A percentile compares a stretch with the other conserved stretches of the same genome.
phyloP scores from a whole-genome alignment of 2,888 invertebrate genomes.

The Orthosia gothica region DNA sequence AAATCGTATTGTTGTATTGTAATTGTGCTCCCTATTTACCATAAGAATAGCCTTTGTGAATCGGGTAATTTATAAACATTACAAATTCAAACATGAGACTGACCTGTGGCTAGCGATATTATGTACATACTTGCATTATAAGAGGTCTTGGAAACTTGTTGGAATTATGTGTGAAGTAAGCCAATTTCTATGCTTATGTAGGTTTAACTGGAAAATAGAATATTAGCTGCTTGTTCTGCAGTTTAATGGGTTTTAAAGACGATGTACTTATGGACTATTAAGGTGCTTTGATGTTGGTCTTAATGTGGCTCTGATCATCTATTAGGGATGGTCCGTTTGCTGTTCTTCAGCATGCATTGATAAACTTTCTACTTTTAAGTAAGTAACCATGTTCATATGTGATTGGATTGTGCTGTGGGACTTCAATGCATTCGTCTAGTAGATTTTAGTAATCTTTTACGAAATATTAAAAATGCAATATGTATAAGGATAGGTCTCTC shows the following conservation, averaged over 20 bases:
- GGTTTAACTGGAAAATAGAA: constrained; percentile 50
- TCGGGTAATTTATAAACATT: constrained; percentile 69
- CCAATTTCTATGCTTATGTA: constrained; percentile 63
- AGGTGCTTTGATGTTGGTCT: constrained; percentile 5
- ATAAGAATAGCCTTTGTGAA: constrained; percentile 68
- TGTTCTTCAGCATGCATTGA: background rate
- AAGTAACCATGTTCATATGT: background rate
- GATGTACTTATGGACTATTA: constrained; percentile 36
- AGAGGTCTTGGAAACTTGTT: constrained; percentile 55
- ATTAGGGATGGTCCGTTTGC: constrained; percentile 3
- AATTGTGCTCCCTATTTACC: constrained; percentile 63
- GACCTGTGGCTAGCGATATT: constrained; percentile 59
- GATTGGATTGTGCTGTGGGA: background rate
- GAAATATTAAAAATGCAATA: background rate
- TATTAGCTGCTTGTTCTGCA: constrained; percentile 53
- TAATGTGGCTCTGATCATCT: constrained; percentile 15
- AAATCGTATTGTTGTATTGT: constrained; percentile 69
- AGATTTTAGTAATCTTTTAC: background rate
- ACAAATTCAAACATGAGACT: constrained; percentile 63
- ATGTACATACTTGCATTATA: constrained; percentile 61
- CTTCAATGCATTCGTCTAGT: background rate
- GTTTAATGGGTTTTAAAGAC: constrained; percentile 49
- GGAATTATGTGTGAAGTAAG: constrained; percentile 65
- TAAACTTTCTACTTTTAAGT: constrained; percentile 31
- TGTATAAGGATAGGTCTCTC: background rate